Evolutionary conservation across 2,113 vertebrate genomes (phyloP), one percentile per base, ranked within the genome.

Genomic region (Antigone vipio): DNA sequence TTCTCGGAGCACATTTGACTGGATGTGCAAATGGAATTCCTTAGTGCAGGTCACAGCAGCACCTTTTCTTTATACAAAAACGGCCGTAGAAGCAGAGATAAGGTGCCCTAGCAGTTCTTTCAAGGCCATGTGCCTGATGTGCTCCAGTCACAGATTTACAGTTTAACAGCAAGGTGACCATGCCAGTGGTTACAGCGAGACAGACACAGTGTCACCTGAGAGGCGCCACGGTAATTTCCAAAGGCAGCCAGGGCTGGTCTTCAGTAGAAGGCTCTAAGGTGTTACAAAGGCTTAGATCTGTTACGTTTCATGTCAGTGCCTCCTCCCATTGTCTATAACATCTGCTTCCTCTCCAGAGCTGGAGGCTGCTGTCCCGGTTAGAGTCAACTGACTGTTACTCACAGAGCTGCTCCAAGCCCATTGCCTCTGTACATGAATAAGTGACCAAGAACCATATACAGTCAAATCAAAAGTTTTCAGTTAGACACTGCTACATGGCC

Each of bases 401-500:
- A 71, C 23, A 85, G 35, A 71, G 59, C 20, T 77, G 10, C 45
- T 77, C 30, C 58, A 40, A 92, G 27, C 19, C 24, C 30, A 18
- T 1, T 64, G 35, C 53, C 49, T 62, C 67, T 47, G 22, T 5
- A 20, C 0, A 1, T 24, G n/a, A 72, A 64, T 45, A 80, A 74
- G 38, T 20, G 14, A 47, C n/a, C 30, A 58, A 74, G 26, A 88
- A 73, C 30, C 47, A 11, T 5, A 76, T 1, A 49, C 2, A 29
- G 17, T 22, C 66, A 82, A 88, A 58, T 22, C 26, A 49, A 11
- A 52, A 47, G 18, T 53, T 71, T 58, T 64, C 30, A 32, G 11
- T 38, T 17, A 42, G 7, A 45, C 9, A 45, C 5, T 1, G 3
- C 23, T 40, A 19, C 9, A 19, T 0, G 1, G 49, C 26, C 73